These are phyloP conservation scores for Hypolimnas misippus DNA, from an alignment of 2,888 invertebrate species.

Conservation along the genomic window DNA sequence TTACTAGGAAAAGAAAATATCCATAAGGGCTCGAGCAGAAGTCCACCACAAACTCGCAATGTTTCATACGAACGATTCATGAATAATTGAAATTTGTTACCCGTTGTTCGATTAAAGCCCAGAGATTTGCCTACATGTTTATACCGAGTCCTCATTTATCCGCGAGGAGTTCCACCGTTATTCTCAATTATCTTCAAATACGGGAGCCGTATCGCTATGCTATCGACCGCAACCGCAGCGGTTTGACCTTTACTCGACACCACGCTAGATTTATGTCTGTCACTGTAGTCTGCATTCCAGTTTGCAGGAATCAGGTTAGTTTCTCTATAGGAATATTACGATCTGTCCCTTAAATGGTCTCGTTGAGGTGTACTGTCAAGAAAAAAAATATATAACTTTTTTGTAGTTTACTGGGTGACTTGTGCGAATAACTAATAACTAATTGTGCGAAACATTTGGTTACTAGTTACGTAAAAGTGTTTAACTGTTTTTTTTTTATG, in stretches of 20 bases:
- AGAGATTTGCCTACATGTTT: background rate
- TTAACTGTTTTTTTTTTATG: too few species aligned
- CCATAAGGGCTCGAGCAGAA: too few species aligned
- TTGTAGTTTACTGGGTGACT: too few species aligned
- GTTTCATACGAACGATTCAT: background rate
- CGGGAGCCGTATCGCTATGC: constrained; percentile 32
- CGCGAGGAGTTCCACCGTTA: constrained; percentile 19
- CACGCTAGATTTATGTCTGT: constrained; percentile 26
- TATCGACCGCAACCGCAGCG: constrained; percentile 56
- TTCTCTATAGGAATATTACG: constrained; percentile 13
- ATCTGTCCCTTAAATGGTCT: background rate
- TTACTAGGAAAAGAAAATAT: too few species aligned
- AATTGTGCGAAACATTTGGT: too few species aligned
- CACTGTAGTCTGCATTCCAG: constrained; percentile 26
- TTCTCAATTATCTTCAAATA: constrained; percentile 31
- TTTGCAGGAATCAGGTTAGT: constrained; percentile 29
- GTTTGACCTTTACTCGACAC: constrained; percentile 55
- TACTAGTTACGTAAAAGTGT: too few species aligned
- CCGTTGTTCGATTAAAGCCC: background rate
- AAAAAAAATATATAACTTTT: background rate
- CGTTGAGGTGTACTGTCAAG: background rate
- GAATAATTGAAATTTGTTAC: background rate
- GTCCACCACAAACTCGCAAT: too few species aligned
- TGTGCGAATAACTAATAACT: too few species aligned
- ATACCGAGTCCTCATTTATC: background rate